A percentile compares a stretch with the other conserved stretches of the same genome.
These are phyloP conservation scores for Melieria omissa DNA, from an alignment of 2,888 invertebrate genomes.

Conservation along the genomic window DNA sequence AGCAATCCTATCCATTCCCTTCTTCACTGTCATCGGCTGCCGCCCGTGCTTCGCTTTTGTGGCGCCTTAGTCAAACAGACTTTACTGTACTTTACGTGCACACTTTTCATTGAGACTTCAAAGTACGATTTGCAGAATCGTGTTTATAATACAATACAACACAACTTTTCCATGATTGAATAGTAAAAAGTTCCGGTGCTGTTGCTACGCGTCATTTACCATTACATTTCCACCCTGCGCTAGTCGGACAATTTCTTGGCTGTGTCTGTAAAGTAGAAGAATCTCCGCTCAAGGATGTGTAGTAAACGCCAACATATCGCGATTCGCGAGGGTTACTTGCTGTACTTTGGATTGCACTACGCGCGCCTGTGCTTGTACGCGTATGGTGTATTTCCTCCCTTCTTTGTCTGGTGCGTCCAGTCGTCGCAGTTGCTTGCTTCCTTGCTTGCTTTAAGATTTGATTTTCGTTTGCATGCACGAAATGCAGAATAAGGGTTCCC, in stretches of 20 bases:
- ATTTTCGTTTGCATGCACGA: neutral
- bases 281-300: neutral
- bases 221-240: slow-evolving; percentile 30
- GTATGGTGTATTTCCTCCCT: no score
- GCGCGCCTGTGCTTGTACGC: no score
- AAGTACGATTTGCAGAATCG: neutral
- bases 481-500: slow-evolving; percentile 11
- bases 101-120: neutral
- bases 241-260: neutral
- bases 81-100: no score
- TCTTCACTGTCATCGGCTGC: no score
- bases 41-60: no score
- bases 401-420: neutral
- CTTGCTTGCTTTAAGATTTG: neutral
- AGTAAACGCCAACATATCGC: neutral
- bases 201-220: slow-evolving; percentile 37
- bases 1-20: no score
- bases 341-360: neutral
- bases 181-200: slow-evolving; percentile 31
- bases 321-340: slow-evolving; percentile 24
- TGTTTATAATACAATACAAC: neutral
- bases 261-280: neutral
- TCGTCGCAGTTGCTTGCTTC: neutral
- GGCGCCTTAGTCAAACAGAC: no score
- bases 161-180: slow-evolving; percentile 26